Evolutionary conservation across 2,888 invertebrate genomes (phyloP), one percentile per base, ranked within the genome.

Genomic region (Epinotia brunnichana): DNA sequence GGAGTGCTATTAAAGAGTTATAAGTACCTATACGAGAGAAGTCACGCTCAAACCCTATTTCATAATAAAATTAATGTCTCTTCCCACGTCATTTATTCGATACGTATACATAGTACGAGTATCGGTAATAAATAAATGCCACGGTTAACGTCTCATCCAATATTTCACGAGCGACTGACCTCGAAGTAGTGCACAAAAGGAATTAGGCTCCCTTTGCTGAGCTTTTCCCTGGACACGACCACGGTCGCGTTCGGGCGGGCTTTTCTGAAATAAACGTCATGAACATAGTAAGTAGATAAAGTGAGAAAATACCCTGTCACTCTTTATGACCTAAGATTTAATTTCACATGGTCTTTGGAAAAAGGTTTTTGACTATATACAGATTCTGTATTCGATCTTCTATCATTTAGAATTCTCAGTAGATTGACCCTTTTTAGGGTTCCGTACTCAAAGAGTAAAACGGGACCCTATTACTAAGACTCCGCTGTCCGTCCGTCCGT

Each of bases 181-280:
- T 91, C 87, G 75, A 85, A 89, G 77, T 85, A 88, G 78, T 92
- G 91, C 21, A 82, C 79, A 61, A 90, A 87, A 0, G 83, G 76
- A 2, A 91, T 74, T 29, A 81, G 83, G 7, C 78, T 84, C 2
- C 77, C 81, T 21, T 80, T 80, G 4, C 82, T 72, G 2, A 89
- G 79, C 15, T 81, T 85, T 10, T 89, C 87, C 74, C 91, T 87
- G 24, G 88, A 78, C 1, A 92, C 82, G n/a, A 78, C 56, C 11
- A 91, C 77, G 0, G 90, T 88, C 3, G 78, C 78, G 74, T 91
- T 91, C 7, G 88, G 87, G 61, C 86, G 77, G 1, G 87, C 77
- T 79, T 87, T 87, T 11, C 92, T 92, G 78, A 73, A 90, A 88
- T 51, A 72, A 74, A 75, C 59, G 21, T 24, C 53, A 11, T 17